Conservation (phyloP, 2,797 vertebrate species). For the Hydrolagus colliei region DNA sequence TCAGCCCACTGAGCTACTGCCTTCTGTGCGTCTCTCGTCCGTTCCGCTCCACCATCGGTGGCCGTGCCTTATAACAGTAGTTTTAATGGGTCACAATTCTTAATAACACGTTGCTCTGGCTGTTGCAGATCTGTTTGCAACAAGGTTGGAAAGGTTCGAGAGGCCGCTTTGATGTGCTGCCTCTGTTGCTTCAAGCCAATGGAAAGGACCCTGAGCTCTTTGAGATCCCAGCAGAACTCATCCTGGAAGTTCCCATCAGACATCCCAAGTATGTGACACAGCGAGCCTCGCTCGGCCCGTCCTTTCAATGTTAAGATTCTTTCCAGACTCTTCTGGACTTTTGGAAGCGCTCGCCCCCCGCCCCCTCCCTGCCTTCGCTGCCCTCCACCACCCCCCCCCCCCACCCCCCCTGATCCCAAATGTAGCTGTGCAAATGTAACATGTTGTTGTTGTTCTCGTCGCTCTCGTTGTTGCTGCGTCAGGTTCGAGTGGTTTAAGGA, state of each 20-base stretch:
- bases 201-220: conserved; percentile 93
- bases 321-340: too few relatives aligned
- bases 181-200: conserved; percentile 86
- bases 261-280: conserved; percentile 85
- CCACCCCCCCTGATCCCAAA: neutral
- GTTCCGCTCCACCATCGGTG: too few relatives aligned
- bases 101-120: neutral
- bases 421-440: too few relatives aligned
- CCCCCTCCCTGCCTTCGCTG: too few relatives aligned
- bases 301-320: neutral
- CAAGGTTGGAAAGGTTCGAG: conserved; percentile 89
- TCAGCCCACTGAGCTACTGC: too few relatives aligned
- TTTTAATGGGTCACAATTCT: too few relatives aligned
- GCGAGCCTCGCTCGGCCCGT: neutral
- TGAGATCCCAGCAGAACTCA: conserved; percentile 83
- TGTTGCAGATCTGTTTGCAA: conserved; percentile 78
- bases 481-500: conserved; percentile 90
- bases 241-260: conserved; percentile 85
- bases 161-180: conserved; percentile 84
- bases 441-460: too few relatives aligned
- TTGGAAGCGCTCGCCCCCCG: too few relatives aligned
- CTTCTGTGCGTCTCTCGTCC: too few relatives aligned
- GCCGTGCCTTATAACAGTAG: too few relatives aligned
- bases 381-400: too few relatives aligned
- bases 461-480: too few relatives aligned